Conservation (phyloP, 2,888 invertebrate genomes). For the Caenorhabditis sp. region DNA sequence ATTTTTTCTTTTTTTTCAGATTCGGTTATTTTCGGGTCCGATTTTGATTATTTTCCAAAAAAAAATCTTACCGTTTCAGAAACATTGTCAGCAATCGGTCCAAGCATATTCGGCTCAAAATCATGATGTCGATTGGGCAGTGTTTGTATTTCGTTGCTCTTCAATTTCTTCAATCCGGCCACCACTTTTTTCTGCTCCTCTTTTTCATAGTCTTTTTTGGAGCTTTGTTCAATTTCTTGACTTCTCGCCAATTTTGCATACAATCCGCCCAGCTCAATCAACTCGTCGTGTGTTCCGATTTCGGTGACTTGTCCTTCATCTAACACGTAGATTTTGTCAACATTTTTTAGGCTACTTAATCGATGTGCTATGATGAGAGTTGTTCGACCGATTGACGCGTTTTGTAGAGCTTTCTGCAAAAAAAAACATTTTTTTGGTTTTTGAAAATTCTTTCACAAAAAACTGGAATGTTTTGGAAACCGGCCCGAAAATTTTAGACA, state of each 20-base stretch:
- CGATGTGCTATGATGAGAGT: constrained; percentile 58
- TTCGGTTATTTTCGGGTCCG: no score
- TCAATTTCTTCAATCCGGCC: constrained; percentile 25
- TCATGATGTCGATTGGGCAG: constrained; percentile 28
- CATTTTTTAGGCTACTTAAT: constrained; percentile 56
- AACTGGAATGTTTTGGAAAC: no score
- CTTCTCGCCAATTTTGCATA: constrained; percentile 50
- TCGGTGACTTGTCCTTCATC: constrained; percentile 43
- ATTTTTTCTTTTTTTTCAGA: no score
- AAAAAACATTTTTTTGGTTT: not conserved
- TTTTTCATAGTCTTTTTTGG: constrained; percentile 31
- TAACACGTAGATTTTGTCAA: constrained; percentile 47
- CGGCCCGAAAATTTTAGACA: no score
- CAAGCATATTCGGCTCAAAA: constrained; percentile 24
- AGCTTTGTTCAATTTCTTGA: constrained; percentile 41
- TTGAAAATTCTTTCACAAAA: not conserved
- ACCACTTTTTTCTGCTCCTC: constrained; percentile 18
- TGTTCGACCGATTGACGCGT: constrained; percentile 51
- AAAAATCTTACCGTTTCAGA: no score
- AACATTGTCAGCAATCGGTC: not conserved
- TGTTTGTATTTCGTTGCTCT: constrained; percentile 7
- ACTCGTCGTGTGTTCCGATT: constrained; percentile 54
- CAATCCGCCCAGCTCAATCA: constrained; percentile 48
- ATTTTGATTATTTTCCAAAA: no score
- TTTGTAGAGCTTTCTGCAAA: constrained; percentile 50